Base-by-base conservation (phyloP, 1,140 invertebrate genomes). In the Brachionus koreanus region DNA sequence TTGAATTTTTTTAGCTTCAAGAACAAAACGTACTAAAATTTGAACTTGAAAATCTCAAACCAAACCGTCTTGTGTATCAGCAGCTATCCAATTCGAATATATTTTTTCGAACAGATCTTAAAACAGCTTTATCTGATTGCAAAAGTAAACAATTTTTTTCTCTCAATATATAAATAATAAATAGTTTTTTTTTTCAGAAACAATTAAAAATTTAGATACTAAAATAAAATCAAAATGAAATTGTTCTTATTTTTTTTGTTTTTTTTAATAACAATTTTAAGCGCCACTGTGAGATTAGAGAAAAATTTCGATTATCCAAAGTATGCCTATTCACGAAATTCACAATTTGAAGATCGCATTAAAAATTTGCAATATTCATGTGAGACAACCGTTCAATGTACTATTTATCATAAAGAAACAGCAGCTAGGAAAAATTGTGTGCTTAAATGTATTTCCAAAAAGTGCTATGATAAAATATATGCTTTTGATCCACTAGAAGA, bases 401-500 rank as follows among this genome's bases (percentile, higher is more conserved):
- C 69, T 12, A 46, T 19, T 74, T 74, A 46, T 42, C 33, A 3
- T 39, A 69, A 69, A 46, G 69, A 74, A 29, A 23, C 23, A 46
- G 16, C 69, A 13, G 7, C 6, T 25, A 74, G 12, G 46, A 13
- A 74, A 57, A 79, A 79, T 65, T 79, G 76, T 65, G 33, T 79
- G 5, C 25, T 79, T 5, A 79, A 79, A 61, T 79, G 76, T 65
- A n/a, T 79, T 1, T 79, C 76, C 3, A 65, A 79, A 37, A 79
- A 79, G 23, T 79, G 76, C 49, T 79, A 39, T 79, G 37, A 65
- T 39, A 35, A 79, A 79, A 79, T 79, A 33, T 79, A 79, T 29
- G 33, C n/a, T 35, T 65, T 39, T 65, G 76, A 79, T 65, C 76
- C 49, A 23, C 57, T 79, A 6, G 76, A 79, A 29, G 49, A 61